Evolutionary conservation across 2,113 vertebrate genomes (phyloP), one percentile per base, ranked within the genome.

Genomic region (Cepphus grylle): DNA sequence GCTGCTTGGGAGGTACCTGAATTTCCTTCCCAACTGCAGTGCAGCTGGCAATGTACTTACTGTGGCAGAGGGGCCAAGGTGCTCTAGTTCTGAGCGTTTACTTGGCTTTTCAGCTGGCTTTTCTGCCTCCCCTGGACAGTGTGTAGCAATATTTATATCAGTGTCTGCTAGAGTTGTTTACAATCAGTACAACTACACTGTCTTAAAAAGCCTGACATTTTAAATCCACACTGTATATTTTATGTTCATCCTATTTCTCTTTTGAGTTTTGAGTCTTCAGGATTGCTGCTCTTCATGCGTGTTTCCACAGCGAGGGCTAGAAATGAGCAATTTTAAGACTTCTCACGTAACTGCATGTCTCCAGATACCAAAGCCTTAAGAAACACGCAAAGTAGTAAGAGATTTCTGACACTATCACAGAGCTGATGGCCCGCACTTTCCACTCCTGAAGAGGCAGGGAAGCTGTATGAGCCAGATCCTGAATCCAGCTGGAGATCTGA

Each of bases 351-450:
- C 9, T 80, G 36, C 49, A 15, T 8, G 6, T 58, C 9, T 49
- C 12, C 17, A 80, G 52, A n/a, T 29, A 63, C 11, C 0, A 7
- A 58, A 90, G 38, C 58, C 29, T 62, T 70, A 58, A 66, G 43
- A 88, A 69, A 58, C 16, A 56, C 0, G 0, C 8, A 49, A 11
- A 43, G 29, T 5, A 34, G 38, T 4, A 61, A 26, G 16, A 87
- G 23, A 42, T 9, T 30, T 56, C 26, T 27, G 63, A 45, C 67
- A 36, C 5, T 27, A 38, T 7, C 6, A 2, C 21, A 74, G 72
- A 83, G 32, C 21, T 72, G 30, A 47, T 56, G 50, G 43, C 29
- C 25, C 73, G 34, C 16, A 65, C 11, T 58, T 76, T 88, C 32
- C n/a, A 0, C 18, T 72, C 11, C 32, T 59, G 38, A 49, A 77